A percentile compares a stretch with the other conserved stretches of the same genome.
phyloP scores from a whole-genome alignment of 2,888 invertebrate species.

The Mythimna albipuncta region DNA sequence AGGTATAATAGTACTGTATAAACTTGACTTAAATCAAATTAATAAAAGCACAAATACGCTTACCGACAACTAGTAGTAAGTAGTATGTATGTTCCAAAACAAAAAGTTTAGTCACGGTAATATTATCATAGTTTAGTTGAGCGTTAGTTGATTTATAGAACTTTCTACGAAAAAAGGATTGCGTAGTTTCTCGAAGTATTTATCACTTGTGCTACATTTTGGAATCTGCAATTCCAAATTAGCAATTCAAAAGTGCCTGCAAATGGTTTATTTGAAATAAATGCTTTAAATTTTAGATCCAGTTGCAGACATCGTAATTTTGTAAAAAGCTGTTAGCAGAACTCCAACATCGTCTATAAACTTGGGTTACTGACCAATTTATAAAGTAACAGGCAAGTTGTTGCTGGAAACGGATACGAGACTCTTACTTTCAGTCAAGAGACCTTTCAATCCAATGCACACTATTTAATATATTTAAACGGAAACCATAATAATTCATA shows the following conservation, averaged over 20 bases:
- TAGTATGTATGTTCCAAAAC: background rate
- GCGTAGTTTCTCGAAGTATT: background rate
- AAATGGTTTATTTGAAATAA: background rate
- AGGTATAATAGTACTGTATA: background rate
- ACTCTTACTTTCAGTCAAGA: too few relatives aligned
- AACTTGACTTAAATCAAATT: background rate
- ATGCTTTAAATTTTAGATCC: background rate
- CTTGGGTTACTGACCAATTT: background rate
- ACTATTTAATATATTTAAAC: constrained; percentile 6
- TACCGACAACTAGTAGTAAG: background rate
- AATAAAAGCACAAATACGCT: background rate
- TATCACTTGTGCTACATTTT: background rate
- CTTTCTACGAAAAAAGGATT: background rate
- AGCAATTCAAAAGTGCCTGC: background rate
- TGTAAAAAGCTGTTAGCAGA: background rate
- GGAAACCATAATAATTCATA: background rate
- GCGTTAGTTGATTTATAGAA: background rate
- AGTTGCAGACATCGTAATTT: background rate
- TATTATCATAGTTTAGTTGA: constrained; percentile 3
- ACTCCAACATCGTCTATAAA: background rate
- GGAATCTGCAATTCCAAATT: background rate
- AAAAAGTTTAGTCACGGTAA: background rate
- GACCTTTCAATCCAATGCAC: background rate
- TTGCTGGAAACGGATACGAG: background rate
- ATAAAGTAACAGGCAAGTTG: background rate